Conservation (phyloP, 2,113 vertebrate species). For the Nicator chloris region DNA sequence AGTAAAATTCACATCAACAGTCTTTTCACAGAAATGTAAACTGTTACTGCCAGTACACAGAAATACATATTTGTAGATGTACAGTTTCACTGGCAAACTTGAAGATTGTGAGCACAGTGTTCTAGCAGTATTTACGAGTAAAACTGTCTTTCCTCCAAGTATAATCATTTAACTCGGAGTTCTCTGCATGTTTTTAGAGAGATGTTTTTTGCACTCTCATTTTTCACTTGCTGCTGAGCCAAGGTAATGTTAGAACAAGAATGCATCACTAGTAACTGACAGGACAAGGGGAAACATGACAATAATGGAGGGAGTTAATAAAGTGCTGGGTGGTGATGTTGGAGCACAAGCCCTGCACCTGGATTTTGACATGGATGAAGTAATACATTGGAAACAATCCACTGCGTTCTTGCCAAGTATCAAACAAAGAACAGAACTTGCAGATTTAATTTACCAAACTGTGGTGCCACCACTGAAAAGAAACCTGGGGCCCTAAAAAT, state of each 20-base stretch:
- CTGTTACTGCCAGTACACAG: not conserved
- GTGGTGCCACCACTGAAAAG: not conserved
- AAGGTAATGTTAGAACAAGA: not conserved
- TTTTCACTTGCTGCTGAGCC: not conserved
- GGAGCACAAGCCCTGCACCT: not conserved
- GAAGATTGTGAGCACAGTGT: not conserved
- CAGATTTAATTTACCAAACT: conserved; percentile 30
- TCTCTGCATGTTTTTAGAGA: not conserved
- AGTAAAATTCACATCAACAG: not conserved
- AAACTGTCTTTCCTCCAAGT: not conserved
- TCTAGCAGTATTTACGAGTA: not conserved
- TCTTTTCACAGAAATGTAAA: not conserved
- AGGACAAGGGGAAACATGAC: not conserved
- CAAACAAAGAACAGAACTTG: not conserved
- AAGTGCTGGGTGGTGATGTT: not conserved
- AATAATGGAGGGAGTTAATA: not conserved
- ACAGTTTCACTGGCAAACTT: not conserved
- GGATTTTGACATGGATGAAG: not conserved
- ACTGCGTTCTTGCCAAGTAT: not conserved
- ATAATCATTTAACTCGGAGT: not conserved
- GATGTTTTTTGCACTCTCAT: not conserved
- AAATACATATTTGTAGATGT: not conserved
- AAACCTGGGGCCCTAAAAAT: not conserved
- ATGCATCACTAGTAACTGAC: not conserved
- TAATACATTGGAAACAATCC: not conserved